Evolutionary conservation across 1,140 invertebrate species (phyloP).

Genomic region (Euborellia annulipes): DNA sequence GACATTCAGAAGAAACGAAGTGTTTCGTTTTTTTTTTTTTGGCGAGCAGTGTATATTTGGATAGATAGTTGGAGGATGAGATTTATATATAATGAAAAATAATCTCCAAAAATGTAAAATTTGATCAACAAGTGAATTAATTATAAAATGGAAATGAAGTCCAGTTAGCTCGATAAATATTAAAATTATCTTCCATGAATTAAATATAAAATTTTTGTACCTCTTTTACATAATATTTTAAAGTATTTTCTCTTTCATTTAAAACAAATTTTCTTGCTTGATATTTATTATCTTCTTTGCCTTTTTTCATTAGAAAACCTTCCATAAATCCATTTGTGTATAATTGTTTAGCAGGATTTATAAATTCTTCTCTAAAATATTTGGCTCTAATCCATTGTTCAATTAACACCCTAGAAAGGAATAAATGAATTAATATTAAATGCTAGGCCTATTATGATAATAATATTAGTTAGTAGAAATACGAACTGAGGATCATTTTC

Average conservation of each 20-base stretch:
- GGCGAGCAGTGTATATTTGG: too few relatives aligned
- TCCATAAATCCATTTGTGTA: slow-evolving; percentile 68
- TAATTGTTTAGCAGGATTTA: slow-evolving; percentile 51
- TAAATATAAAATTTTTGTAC: slow-evolving; percentile 16
- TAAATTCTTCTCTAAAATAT: slow-evolving; percentile 78
- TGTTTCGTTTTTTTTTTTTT: too few relatives aligned
- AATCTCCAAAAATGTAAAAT: too few relatives aligned
- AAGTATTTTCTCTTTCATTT: slow-evolving; percentile 57
- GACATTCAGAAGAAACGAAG: too few relatives aligned
- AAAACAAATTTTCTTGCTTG: slow-evolving; percentile 70
- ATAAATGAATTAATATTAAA: too few relatives aligned
- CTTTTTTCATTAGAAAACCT: slow-evolving; percentile 75
- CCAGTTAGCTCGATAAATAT: background rate
- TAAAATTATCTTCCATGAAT: too few relatives aligned
- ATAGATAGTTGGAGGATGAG: too few relatives aligned
- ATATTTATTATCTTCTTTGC: slow-evolving; percentile 70
- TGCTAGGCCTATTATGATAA: too few relatives aligned
- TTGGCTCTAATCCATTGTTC: slow-evolving; percentile 87
- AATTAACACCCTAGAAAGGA: slow-evolving; percentile 52
- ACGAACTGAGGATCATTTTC: slow-evolving; percentile 66
- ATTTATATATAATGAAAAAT: too few relatives aligned
- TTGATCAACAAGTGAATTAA: background rate
- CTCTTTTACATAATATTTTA: slow-evolving; percentile 77
- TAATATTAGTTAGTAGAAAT: too few relatives aligned
- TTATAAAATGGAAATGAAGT: background rate